Evolutionary conservation across 2,888 invertebrate genomes (phyloP).

Genomic region (Gibbula magus): DNA sequence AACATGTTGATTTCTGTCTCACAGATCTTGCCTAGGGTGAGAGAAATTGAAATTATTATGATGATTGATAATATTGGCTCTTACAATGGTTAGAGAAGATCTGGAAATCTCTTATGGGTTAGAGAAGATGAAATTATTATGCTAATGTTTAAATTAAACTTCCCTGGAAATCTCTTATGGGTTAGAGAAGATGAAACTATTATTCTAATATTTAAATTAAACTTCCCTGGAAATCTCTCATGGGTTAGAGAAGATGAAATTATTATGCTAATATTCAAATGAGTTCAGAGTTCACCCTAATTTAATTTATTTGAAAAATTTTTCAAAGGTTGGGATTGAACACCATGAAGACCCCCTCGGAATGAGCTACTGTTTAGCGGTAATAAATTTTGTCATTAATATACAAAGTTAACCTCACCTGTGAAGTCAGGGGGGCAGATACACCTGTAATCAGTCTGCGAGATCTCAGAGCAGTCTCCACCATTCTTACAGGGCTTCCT

Average conservation of each 20-base stretch:
- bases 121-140: too few relatives aligned
- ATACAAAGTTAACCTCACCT: constrained; percentile 49
- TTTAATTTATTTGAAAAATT: background rate
- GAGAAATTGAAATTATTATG: background rate
- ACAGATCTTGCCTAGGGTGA: constrained; percentile 74
- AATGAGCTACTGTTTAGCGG: background rate
- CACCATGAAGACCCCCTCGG: too few relatives aligned
- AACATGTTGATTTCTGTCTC: constrained; percentile 81
- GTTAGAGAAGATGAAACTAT: too few relatives aligned
- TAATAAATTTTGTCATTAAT: background rate
- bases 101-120: background rate
- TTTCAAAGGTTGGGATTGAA: too few relatives aligned
- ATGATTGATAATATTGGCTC: background rate
- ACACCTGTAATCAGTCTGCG: constrained; percentile 80
- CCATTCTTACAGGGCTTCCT: constrained; percentile 82
- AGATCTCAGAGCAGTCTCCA: constrained; percentile 80
- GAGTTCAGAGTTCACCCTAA: too few relatives aligned
- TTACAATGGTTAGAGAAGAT: background rate
- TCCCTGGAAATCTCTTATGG: background rate
- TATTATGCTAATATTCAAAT: too few relatives aligned
- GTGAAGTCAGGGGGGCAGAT: constrained; percentile 71
- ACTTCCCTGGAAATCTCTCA: background rate
- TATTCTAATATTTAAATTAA: too few relatives aligned
- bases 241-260: too few relatives aligned
- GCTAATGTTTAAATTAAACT: too few relatives aligned